Base-by-base conservation (phyloP, 2,113 vertebrate species). In the Plecturocebus donacophilus region DNA sequence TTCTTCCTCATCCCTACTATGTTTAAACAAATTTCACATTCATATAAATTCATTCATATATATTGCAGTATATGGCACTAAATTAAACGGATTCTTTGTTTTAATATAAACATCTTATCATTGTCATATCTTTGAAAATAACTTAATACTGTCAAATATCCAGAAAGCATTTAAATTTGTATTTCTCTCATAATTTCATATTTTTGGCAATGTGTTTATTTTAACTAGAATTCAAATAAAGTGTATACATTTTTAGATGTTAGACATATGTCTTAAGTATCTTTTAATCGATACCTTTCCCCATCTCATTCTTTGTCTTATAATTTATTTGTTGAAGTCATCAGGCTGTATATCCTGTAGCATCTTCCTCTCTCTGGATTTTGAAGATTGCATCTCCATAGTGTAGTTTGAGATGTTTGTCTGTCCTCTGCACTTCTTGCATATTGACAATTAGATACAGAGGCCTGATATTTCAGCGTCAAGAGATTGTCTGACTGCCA, bases 321-420 rank as follows among this genome's bases (percentile, higher is more conserved):
- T 77, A 73, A 90, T 87, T 54, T 93, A 23, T 66, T 75, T 94
- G 42, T 81, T 85, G 68, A 76, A 89, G 68, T 91, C 91, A 42
- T 8, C 1, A 47, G 23, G 47, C 14, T 80, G 30, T 58, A 0
- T 21, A 14, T 52, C 45, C 38, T 64, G 27, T 32, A 47, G 20
- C 25, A 6, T 52, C 20, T 66, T 45, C 40, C 40, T 45, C 16
- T 89, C 14, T 49, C 40, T 94, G 47, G 38, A n/a, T 32, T 80
- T 90, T 58, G 11, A 13, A 82, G 58, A 52, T 47, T 52, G 30
- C 32, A 79, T 83, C 45, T 70, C 42, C 4, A 5, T 56, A 40
- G 90, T 91, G 32, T 61, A 17, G 0, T 54, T 82, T 49, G 64
- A 77, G 30, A 35, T 79, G 40, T 32, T 92, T 20, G 58, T 96